Percentiles rank a stretch among this genome's conserved stretches.
Conservation (phyloP, 2,797 vertebrate genomes). For the Eospalax fontanierii region DNA sequence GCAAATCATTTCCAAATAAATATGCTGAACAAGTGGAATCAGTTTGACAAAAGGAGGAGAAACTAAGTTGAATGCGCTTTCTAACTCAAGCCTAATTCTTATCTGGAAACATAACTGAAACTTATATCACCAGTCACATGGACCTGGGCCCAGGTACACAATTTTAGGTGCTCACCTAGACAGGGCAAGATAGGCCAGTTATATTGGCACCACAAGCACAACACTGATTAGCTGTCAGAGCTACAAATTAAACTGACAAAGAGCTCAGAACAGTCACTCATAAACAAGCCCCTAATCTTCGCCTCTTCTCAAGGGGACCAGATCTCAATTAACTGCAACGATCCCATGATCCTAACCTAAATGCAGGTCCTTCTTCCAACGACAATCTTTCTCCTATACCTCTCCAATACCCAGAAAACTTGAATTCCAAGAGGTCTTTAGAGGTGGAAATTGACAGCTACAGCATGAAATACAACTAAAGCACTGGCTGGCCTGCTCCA, state of each 20-base stretch:
- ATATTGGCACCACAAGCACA: not conserved
- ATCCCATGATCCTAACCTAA: slow-evolving; percentile 48
- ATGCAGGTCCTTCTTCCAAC: slow-evolving; percentile 43
- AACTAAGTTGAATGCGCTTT: not conserved
- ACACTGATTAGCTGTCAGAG: not conserved
- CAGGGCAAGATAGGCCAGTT: not conserved
- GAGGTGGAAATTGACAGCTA: slow-evolving; percentile 27
- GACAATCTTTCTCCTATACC: not conserved
- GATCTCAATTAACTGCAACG: slow-evolving; percentile 60
- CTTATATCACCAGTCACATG: not conserved
- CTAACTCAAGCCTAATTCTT: not conserved
- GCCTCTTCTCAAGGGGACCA: not conserved
- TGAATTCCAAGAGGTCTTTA: slow-evolving; percentile 49
- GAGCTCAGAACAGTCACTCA: not conserved
- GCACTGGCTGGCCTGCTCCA: not conserved
- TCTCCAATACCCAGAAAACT: slow-evolving; percentile 23
- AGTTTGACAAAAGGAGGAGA: not conserved
- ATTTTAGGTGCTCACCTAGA: not conserved
- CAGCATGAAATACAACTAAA: not conserved
- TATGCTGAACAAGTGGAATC: not conserved
- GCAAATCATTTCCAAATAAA: slow-evolving; percentile 12
- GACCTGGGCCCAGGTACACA: not conserved
- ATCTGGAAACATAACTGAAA: not conserved
- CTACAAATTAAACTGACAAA: not conserved
- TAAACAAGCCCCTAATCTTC: not conserved